phyloP scores from a whole-genome alignment of 1,140 invertebrate genomes.

The Periplaneta americana region DNA sequence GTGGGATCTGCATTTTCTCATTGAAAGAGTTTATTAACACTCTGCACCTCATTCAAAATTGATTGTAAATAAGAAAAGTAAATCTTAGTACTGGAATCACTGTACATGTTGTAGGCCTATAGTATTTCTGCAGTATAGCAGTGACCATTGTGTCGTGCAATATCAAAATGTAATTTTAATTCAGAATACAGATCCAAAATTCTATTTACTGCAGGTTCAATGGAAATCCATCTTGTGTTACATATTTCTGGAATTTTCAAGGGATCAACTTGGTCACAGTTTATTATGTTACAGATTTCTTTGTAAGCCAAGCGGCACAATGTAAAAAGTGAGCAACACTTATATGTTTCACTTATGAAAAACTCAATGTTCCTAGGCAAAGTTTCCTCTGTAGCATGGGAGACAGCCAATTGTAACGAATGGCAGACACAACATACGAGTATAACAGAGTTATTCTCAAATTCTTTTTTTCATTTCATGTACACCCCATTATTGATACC shows the following conservation, averaged over 20 bases:
- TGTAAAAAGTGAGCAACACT: conserved; percentile 30
- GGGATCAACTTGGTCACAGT: conserved; percentile 31
- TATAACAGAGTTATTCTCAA: conserved; percentile 23
- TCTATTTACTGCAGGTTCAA: conserved; percentile 28
- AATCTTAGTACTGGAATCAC: conserved; percentile 26
- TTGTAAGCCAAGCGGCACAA: conserved; percentile 25
- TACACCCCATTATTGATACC: conserved; percentile 34
- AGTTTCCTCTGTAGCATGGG: conserved; percentile 23
- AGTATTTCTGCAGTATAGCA: conserved; percentile 16
- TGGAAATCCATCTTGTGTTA: conserved; percentile 35
- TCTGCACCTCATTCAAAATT: conserved; percentile 22
- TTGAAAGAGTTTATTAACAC: conserved; percentile 28
- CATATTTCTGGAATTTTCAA: conserved; percentile 32
- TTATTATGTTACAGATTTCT: conserved; percentile 30
- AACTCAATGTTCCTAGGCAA: conserved; percentile 34
- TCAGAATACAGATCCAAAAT: conserved; percentile 34
- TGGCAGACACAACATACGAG: conserved; percentile 26
- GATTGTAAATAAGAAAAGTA: conserved; percentile 25
- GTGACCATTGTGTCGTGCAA: no score
- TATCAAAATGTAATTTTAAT: conserved; percentile 31
- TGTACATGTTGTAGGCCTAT: conserved; percentile 28
- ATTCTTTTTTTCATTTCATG: conserved; percentile 22
- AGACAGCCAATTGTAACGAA: conserved; percentile 33
- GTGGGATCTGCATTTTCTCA: conserved; percentile 23
- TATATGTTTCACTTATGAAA: conserved; percentile 34